Conservation (phyloP, 2,113 vertebrate genomes). For the Scolopax mira region DNA sequence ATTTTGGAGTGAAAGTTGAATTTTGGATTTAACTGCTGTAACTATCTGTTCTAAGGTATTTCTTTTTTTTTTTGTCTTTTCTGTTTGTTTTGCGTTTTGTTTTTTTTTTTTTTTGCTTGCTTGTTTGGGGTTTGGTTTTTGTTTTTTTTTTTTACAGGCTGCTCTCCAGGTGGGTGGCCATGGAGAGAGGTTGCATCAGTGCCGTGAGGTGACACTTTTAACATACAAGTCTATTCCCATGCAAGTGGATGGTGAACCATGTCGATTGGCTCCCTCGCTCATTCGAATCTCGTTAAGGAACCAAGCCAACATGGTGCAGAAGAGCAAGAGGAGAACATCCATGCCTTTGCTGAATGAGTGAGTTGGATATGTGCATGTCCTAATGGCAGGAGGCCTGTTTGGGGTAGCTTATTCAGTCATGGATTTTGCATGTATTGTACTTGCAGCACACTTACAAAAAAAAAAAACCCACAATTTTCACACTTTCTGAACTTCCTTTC, state of each 20-base stretch:
- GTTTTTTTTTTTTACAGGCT: slow-evolving; percentile 56
- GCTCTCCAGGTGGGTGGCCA: slow-evolving; percentile 84
- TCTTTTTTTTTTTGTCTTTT: background rate
- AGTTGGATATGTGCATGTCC: slow-evolving; percentile 63
- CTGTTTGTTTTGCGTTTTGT: background rate
- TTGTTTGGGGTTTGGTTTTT: background rate
- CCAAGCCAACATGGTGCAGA: slow-evolving; percentile 86
- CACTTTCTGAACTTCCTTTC: background rate
- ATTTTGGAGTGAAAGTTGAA: background rate
- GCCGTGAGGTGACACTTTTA: slow-evolving; percentile 80
- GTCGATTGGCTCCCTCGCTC: slow-evolving; percentile 78
- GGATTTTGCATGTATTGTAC: slow-evolving; percentile 60
- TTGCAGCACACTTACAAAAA: background rate
- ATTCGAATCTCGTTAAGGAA: slow-evolving; percentile 81
- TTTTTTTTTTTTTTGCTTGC: background rate
- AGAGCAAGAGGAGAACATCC: slow-evolving; percentile 83
- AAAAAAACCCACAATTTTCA: background rate
- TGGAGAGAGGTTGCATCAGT: slow-evolving; percentile 81
- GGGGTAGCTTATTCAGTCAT: background rate
- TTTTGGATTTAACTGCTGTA: background rate
- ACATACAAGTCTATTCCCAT: slow-evolving; percentile 84
- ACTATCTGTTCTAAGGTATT: background rate
- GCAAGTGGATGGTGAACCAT: slow-evolving; percentile 84
- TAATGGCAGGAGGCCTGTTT: background rate
- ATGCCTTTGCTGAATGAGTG: slow-evolving; percentile 86